A percentile compares a stretch with the other conserved stretches of the same genome.
Evolutionary conservation across 1,140 invertebrate species (phyloP).

Genomic region (Diabrotica undecimpunctata): DNA sequence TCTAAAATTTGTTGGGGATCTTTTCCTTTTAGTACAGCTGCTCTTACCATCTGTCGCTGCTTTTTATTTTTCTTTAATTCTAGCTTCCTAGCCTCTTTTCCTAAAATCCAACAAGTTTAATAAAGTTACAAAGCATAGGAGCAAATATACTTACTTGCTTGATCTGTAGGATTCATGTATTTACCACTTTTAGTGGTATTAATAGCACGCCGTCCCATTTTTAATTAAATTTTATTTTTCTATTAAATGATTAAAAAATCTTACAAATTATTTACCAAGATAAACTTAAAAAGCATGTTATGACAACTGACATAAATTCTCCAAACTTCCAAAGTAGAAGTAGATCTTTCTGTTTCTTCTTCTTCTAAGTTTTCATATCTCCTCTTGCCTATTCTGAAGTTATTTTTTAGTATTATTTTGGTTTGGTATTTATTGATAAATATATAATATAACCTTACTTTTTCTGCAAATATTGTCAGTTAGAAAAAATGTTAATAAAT

Average conservation of each 20-base stretch:
- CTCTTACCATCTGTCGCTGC: slow-evolving; percentile 90
- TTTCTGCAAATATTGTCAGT: too few relatives aligned
- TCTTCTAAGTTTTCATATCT: too few relatives aligned
- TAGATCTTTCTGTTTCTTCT: too few relatives aligned
- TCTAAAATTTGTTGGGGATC: slow-evolving; percentile 90
- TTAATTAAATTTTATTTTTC: slow-evolving; percentile 36
- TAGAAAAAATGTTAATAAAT: slow-evolving; percentile 56
- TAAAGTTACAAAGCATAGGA: slow-evolving; percentile 20
- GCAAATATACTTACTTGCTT: slow-evolving; percentile 79
- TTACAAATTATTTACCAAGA: background rate
- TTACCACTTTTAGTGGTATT: slow-evolving; percentile 99
- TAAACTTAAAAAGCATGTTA: background rate
- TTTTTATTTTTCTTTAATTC: slow-evolving; percentile 98
- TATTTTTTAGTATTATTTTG: too few relatives aligned
- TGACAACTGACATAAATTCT: too few relatives aligned
- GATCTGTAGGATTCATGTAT: slow-evolving; percentile 99
- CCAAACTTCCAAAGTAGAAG: too few relatives aligned
- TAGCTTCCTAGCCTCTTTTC: slow-evolving; percentile 95
- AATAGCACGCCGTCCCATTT: slow-evolving; percentile 92
- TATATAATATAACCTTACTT: too few relatives aligned
- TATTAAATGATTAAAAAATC: too few relatives aligned
- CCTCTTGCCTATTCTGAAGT: too few relatives aligned
- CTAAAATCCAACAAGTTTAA: slow-evolving; percentile 52
- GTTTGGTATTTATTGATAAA: too few relatives aligned
- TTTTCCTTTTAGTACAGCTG: slow-evolving; percentile 97